Percentiles rank a stretch among this genome's conserved stretches.
phyloP scores from a whole-genome alignment of 2,888 invertebrate genomes.

The Calameuta idolon region DNA sequence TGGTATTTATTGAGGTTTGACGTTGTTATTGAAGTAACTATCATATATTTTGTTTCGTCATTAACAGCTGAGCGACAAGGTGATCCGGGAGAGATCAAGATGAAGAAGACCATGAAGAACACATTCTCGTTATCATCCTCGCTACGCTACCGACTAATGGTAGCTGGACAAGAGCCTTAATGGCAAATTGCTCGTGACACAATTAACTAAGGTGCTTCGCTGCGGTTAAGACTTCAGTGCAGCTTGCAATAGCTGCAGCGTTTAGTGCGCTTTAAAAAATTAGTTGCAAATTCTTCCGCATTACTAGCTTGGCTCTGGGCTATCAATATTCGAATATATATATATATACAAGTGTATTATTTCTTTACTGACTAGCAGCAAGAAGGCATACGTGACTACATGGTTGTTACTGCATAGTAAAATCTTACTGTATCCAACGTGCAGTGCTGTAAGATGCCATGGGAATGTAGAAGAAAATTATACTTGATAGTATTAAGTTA shows the following conservation, averaged over 20 bases:
- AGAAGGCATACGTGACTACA: background rate
- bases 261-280: background rate
- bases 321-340: background rate
- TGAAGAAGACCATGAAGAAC: slow-evolving; percentile 4
- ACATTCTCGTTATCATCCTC: background rate
- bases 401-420: background rate
- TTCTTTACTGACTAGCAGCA: background rate
- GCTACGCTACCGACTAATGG: slow-evolving; percentile 12
- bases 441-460: background rate
- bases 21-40: background rate
- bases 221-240: background rate
- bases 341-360: background rate
- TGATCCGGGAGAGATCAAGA: background rate
- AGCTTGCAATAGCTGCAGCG: background rate
- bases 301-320: background rate
- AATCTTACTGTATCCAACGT: background rate
- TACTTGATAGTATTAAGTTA: background rate
- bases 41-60: background rate
- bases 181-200: slow-evolving; percentile 9
- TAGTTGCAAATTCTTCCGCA: background rate
- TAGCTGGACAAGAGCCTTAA: slow-evolving; percentile 3
- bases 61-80: background rate
- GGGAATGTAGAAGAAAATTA: background rate
- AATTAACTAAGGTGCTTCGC: slow-evolving; percentile 6
- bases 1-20: background rate